Percentiles rank a stretch among this genome's conserved stretches.
phyloP scores from a whole-genome alignment of 1,140 invertebrate species.

The Apis laboriosa region DNA sequence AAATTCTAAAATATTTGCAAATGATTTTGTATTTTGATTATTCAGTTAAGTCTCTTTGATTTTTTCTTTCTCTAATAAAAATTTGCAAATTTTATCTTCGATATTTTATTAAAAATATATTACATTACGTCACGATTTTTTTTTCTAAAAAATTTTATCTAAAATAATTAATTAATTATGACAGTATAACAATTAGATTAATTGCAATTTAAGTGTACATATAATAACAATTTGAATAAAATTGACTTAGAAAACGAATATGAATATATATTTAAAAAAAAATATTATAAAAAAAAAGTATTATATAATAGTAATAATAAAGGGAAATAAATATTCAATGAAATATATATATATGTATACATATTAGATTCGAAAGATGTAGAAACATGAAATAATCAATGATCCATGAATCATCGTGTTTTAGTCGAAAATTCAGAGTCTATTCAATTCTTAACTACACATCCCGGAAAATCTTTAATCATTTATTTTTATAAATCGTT shows the following conservation, averaged over 20 bases:
- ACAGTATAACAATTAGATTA: background rate
- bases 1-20: background rate
- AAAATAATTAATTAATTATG: background rate
- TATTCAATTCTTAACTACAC: slow-evolving; percentile 16
- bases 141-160: too few relatives aligned
- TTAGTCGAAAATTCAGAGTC: slow-evolving; percentile 42
- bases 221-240: background rate
- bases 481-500: slow-evolving; percentile 9
- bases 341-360: slow-evolving; percentile 36
- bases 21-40: background rate
- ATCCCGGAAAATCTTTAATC: background rate
- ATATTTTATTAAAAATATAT: background rate
- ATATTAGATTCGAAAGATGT: slow-evolving; percentile 43
- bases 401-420: slow-evolving; percentile 15
- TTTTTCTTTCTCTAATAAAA: too few relatives aligned
- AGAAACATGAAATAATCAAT: slow-evolving; percentile 39
- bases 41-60: too few relatives aligned
- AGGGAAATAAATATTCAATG: slow-evolving; percentile 31
- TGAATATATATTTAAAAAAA: background rate
- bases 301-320: background rate
- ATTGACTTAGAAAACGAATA: too few relatives aligned
- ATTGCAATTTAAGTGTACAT: too few relatives aligned
- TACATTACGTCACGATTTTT: too few relatives aligned
- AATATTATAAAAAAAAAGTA: background rate
- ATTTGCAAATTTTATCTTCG: background rate